Evolutionary conservation across 2,888 invertebrate genomes (phyloP).

Genomic region (Strigamia crassipes): DNA sequence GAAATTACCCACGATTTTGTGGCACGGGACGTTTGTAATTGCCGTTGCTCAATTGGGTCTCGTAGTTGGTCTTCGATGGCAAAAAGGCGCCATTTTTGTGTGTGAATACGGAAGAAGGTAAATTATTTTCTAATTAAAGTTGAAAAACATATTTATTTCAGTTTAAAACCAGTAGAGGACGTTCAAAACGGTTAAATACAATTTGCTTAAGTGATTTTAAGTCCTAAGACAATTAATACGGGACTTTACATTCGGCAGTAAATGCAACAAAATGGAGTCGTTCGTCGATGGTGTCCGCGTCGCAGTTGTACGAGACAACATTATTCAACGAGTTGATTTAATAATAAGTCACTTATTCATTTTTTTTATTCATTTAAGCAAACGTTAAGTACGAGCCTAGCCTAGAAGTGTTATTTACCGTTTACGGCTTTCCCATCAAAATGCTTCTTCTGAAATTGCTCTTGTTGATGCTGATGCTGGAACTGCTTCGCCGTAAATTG

Average conservation of each 20-base stretch:
- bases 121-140: neutral
- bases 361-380: no score
- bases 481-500: neutral
- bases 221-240: no score
- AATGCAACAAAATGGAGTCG: no score
- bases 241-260: no score
- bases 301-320: no score
- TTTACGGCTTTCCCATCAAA: neutral
- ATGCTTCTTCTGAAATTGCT: neutral
- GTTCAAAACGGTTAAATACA: no score
- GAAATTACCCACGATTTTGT: neutral
- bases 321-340: no score
- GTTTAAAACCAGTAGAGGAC: no score
- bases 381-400: no score
- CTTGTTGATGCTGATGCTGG: slow-evolving; percentile 12
- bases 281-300: no score
- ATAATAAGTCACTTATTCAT: no score
- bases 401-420: neutral
- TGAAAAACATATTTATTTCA: neutral
- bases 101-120: neutral
- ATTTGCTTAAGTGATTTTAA: no score
- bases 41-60: neutral
- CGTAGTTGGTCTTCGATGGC: neutral
- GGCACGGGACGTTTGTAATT: neutral
- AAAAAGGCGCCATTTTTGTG: neutral